phyloP scores from a whole-genome alignment of 2,113 vertebrate genomes.

The Zosterops pallidus region DNA sequence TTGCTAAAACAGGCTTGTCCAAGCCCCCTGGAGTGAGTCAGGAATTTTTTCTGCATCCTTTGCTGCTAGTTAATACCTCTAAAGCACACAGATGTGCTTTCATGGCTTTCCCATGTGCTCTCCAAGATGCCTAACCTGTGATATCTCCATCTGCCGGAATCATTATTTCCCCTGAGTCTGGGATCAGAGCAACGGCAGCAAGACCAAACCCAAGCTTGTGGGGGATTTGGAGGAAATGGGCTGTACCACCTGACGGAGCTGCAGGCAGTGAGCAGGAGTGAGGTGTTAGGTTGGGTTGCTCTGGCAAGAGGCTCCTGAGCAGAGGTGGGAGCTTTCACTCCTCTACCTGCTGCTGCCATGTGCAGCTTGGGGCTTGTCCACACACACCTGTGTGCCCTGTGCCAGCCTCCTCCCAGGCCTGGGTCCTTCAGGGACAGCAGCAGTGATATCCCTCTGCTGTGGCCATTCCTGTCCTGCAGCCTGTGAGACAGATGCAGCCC shows the following conservation, averaged over 20 bases:
- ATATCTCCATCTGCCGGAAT: no score
- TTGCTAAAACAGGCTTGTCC: not conserved
- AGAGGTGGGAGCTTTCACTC: not conserved
- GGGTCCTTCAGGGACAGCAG: not conserved
- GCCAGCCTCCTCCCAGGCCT: not conserved
- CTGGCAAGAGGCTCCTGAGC: not conserved
- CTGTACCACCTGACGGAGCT: not conserved
- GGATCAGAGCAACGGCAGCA: not conserved
- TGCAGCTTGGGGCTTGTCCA: not conserved
- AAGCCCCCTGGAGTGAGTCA: not conserved
- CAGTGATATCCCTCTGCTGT: not conserved
- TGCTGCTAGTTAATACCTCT: not conserved
- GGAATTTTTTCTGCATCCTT: not conserved
- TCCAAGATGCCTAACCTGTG: not conserved
- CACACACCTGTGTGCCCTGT: not conserved
- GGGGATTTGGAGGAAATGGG: not conserved
- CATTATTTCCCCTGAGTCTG: fast-evolving
- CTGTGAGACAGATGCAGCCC: not conserved
- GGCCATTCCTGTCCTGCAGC: not conserved
- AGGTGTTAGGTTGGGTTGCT: not conserved
- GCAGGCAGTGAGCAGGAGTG: fast-evolving
- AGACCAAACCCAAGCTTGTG: not conserved
- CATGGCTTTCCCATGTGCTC: fast-evolving
- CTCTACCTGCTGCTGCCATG: not conserved
- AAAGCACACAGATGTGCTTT: not conserved